Evolutionary conservation across 2,113 vertebrate species (phyloP).

Genomic region (Microtus pennsylvanicus): DNA sequence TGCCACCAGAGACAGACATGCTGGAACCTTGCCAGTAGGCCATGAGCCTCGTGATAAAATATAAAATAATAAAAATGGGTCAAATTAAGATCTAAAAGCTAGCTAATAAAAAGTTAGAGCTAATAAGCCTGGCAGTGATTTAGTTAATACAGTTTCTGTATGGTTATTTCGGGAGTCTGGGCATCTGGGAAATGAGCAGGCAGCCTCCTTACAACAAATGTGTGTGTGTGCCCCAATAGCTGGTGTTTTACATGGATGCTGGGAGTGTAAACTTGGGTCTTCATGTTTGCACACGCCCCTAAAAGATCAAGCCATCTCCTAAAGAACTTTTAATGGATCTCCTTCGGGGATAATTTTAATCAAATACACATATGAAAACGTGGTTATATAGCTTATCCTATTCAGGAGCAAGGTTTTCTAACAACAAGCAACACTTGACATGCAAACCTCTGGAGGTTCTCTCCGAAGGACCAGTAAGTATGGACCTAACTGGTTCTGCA

Average conservation of each 20-base stretch:
- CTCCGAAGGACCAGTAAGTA: background rate
- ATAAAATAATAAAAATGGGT: too few relatives aligned
- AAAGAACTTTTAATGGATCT: background rate
- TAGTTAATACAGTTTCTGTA: too few relatives aligned
- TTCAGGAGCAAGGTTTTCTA: slow-evolving; percentile 29
- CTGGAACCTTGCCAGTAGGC: too few relatives aligned
- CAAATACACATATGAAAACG: background rate
- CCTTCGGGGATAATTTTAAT: slow-evolving; percentile 4
- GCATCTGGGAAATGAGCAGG: too few relatives aligned
- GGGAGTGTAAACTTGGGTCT: background rate
- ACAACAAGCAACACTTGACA: background rate
- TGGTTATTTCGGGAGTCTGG: too few relatives aligned
- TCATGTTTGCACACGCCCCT: background rate
- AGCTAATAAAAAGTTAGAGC: too few relatives aligned
- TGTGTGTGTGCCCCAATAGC: too few relatives aligned
- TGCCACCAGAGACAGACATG: too few relatives aligned
- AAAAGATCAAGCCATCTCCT: background rate
- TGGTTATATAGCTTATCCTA: background rate
- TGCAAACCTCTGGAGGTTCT: background rate
- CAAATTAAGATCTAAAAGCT: too few relatives aligned
- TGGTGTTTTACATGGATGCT: background rate
- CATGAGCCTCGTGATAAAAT: too few relatives aligned
- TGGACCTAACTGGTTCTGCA: background rate
- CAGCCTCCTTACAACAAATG: too few relatives aligned
- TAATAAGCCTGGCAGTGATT: too few relatives aligned